Percentiles rank a stretch among this genome's conserved stretches.
These are phyloP conservation scores for Otus scops DNA, from an alignment of 2,797 vertebrate species.

Conservation along the genomic window DNA sequence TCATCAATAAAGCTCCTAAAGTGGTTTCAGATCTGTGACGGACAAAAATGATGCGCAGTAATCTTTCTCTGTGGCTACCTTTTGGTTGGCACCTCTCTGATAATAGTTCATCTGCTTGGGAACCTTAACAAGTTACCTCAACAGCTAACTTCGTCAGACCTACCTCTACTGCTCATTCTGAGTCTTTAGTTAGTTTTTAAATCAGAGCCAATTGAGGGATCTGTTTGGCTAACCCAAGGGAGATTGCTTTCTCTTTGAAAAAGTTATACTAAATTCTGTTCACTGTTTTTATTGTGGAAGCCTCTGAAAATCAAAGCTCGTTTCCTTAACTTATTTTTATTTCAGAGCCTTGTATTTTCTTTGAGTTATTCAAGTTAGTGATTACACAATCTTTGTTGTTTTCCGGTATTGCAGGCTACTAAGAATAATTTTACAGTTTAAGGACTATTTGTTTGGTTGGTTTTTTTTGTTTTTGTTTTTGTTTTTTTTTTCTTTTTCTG, in stretches of 20 bases:
- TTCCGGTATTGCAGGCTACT: not conserved
- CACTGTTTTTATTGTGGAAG: not conserved
- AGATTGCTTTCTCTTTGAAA: not conserved
- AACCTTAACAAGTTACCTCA: not conserved
- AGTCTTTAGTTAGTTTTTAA: not conserved
- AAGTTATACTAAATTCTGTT: not conserved
- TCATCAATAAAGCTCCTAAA: not conserved
- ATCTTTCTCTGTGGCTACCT: not conserved
- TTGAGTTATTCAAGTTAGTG: not conserved
- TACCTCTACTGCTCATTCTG: not conserved
- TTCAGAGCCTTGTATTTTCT: not conserved
- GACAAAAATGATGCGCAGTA: not conserved
- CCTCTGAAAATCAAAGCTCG: not conserved
- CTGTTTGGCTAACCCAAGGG: not conserved
- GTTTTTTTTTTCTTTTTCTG: not conserved
- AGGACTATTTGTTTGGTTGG: not conserved
- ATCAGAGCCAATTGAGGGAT: not conserved
- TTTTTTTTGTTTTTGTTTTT: too few species aligned
- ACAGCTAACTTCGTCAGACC: not conserved
- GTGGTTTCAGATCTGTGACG: not conserved
- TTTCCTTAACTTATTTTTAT: not conserved
- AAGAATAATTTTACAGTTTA: not conserved
- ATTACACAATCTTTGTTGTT: not conserved
- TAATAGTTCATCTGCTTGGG: not conserved
- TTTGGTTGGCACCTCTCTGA: not conserved